These are phyloP conservation scores for Idaea dimidiata DNA, from an alignment of 2,888 invertebrate genomes.

Conservation along the genomic window DNA sequence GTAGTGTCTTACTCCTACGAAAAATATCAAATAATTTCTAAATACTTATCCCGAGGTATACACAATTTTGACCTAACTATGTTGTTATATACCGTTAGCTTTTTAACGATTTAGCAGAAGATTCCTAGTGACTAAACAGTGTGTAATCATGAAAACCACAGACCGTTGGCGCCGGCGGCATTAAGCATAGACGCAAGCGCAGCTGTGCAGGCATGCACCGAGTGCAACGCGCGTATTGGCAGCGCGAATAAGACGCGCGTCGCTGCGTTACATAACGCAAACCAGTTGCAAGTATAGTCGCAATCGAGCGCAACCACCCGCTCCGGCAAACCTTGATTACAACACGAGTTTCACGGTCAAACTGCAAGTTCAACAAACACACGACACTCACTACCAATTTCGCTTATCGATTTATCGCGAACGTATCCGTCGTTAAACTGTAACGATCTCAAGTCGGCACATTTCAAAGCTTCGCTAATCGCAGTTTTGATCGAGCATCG, in stretches of 20 bases:
- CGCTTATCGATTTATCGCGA: conserved; percentile 10
- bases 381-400: conserved; percentile 4
- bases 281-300: conserved; percentile 50
- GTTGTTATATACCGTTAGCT: conserved; percentile 1
- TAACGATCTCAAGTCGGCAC: conserved; percentile 25
- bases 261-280: conserved; percentile 62
- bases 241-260: conserved; percentile 29
- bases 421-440: conserved; percentile 23
- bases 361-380: conserved; percentile 43
- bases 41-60: background rate
- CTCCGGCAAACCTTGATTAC: conserved; percentile 30
- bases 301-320: conserved; percentile 31
- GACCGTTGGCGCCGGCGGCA: conserved; percentile 45
- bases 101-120: background rate
- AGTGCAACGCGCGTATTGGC: conserved; percentile 6
- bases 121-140: conserved; percentile 33
- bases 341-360: conserved; percentile 44
- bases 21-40: no score
- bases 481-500: conserved; percentile 22
- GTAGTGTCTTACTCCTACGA: no score
- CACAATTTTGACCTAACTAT: background rate
- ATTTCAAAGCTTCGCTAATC: conserved; percentile 25
- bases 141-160: conserved; percentile 44
- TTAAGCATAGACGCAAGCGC: conserved; percentile 7
- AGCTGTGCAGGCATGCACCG: conserved; percentile 21